Evolutionary conservation across 2,113 vertebrate genomes (phyloP).

Genomic region (Hypocryptadius cinnamomeus): DNA sequence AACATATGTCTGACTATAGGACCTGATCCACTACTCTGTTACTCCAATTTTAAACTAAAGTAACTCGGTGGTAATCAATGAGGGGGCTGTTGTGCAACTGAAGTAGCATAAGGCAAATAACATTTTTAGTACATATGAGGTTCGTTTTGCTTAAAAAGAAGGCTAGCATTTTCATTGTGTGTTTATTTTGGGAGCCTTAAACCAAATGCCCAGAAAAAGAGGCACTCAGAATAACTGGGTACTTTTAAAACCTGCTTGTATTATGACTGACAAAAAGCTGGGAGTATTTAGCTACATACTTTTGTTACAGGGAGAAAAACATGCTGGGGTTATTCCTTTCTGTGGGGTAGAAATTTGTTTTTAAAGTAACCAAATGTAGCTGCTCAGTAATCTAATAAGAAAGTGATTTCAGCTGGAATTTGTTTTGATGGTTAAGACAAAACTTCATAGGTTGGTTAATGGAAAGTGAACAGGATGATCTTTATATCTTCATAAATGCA

Average conservation of each 20-base stretch:
- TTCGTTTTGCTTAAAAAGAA: background rate
- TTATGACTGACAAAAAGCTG: background rate
- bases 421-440: background rate
- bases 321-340: background rate
- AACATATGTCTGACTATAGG: conserved; percentile 21
- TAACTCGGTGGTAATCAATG: background rate
- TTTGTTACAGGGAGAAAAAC: background rate
- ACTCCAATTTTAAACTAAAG: conserved; percentile 25
- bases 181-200: background rate
- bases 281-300: background rate
- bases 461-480: background rate
- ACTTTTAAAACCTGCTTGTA: background rate
- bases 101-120: background rate
- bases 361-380: background rate
- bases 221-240: background rate
- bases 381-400: background rate
- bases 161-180: background rate
- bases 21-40: conserved; percentile 9
- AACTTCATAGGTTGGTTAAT: background rate
- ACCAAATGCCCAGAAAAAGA: background rate
- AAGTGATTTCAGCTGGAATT: background rate
- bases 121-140: background rate
- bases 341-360: background rate
- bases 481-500: background rate
- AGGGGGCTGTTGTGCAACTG: background rate